Conservation (phyloP, 2,888 invertebrate genomes). For the Drosophila testacea region DNA sequence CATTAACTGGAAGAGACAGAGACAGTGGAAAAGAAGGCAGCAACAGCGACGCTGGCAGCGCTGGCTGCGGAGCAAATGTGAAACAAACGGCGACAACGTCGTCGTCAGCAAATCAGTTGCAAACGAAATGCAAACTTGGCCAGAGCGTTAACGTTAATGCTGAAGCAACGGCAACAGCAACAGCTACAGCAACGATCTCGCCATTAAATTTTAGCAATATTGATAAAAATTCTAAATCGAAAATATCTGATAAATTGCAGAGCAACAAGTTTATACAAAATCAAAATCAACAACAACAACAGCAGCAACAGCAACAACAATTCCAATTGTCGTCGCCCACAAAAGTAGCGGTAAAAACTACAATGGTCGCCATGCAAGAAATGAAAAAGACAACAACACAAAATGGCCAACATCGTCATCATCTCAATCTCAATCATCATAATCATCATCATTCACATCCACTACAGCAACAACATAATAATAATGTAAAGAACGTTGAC, state of each 20-base stretch:
- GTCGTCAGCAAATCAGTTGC: conserved; percentile 83
- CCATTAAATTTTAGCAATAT: conserved; percentile 34
- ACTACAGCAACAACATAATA: too few relatives aligned
- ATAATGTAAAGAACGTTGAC: conserved; percentile 40
- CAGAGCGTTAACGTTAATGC: conserved; percentile 62
- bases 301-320: conserved; percentile 50
- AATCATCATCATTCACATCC: conserved; percentile 24
- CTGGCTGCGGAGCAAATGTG: conserved; percentile 42
- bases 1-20: conserved; percentile 45
- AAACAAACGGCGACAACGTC: conserved; percentile 59
- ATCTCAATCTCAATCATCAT: conserved; percentile 55
- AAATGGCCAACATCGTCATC: conserved; percentile 76
- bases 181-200: conserved; percentile 29
- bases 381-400: conserved; percentile 83
- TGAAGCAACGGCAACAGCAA: conserved; percentile 54
- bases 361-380: conserved; percentile 86
- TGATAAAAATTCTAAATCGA: conserved; percentile 66
- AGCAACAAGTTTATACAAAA: conserved; percentile 82
- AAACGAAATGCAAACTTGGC: conserved; percentile 84
- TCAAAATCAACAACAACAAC: conserved; percentile 63
- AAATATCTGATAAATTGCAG: conserved; percentile 83
- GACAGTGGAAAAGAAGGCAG: conserved; percentile 20
- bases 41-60: conserved; percentile 17
- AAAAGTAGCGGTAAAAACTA: conserved; percentile 80
- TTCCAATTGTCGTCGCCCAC: conserved; percentile 57